phyloP scores from a whole-genome alignment of 2,888 invertebrate species.

The Hecatera dysodea region DNA sequence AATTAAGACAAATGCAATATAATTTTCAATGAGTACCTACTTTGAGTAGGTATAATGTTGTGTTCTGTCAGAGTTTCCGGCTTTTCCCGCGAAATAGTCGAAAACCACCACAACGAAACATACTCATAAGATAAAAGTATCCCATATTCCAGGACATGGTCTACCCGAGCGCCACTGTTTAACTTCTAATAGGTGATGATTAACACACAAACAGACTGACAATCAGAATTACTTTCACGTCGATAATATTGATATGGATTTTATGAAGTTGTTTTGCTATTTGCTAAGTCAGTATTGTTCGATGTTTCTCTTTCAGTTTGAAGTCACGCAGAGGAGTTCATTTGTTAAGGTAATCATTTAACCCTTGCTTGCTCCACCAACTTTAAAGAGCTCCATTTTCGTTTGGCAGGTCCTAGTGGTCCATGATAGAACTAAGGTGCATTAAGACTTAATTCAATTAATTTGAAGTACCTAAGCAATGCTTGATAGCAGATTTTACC shows the following conservation, averaged over 20 bases:
- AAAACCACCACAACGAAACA: too few relatives aligned
- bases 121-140: too few relatives aligned
- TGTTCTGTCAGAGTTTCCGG: too few relatives aligned
- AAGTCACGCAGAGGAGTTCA: neutral
- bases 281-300: neutral
- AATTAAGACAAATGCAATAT: neutral
- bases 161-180: too few relatives aligned
- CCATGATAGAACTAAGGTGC: neutral
- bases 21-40: neutral
- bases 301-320: neutral
- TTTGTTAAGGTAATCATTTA: neutral
- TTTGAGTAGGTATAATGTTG: neutral
- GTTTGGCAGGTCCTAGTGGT: neutral
- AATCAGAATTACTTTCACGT: too few relatives aligned
- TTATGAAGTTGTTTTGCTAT: neutral
- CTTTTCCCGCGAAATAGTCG: too few relatives aligned
- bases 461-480: conserved; percentile 8
- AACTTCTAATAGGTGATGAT: too few relatives aligned
- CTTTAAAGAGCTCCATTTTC: neutral
- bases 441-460: conserved; percentile 24
- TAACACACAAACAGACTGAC: too few relatives aligned
- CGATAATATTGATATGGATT: too few relatives aligned
- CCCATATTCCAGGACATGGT: too few relatives aligned
- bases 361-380: neutral
- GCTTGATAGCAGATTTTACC: conserved; percentile 17